Percentiles rank a stretch among this genome's conserved stretches.
Evolutionary conservation across 2,888 invertebrate genomes (phyloP).

Genomic region (Peribatodes rhomboidaria): DNA sequence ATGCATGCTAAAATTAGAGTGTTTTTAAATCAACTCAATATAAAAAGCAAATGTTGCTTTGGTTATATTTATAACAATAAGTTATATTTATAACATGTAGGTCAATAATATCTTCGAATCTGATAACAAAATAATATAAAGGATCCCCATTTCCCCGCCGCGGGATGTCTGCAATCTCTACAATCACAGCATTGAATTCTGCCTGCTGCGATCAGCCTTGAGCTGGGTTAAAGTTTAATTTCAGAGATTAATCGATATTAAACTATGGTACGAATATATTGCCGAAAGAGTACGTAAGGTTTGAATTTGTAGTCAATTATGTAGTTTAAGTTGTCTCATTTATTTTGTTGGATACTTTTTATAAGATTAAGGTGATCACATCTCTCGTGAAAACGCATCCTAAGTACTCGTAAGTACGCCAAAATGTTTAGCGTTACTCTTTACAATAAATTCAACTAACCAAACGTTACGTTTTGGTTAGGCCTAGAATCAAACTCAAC

Average conservation of each 20-base stretch:
- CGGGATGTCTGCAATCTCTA: slow-evolving; percentile 56
- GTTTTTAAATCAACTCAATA: background rate
- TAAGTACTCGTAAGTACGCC: no score
- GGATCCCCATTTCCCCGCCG: slow-evolving; percentile 50
- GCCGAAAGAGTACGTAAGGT: no score
- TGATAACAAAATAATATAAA: slow-evolving; percentile 19
- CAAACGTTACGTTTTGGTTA: no score
- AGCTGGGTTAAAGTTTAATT: slow-evolving; percentile 63
- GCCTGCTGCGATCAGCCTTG: slow-evolving; percentile 50
- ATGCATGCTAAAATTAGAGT: no score
- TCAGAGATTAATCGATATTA: slow-evolving; percentile 52
- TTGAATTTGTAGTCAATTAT: no score
- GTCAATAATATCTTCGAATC: slow-evolving; percentile 15
- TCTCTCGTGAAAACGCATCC: no score
- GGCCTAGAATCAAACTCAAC: no score
- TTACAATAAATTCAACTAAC: no score
- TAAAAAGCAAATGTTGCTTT: background rate
- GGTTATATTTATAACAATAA: background rate
- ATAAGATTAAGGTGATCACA: no score
- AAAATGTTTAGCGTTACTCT: no score
- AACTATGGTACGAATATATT: background rate
- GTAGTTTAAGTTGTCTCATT: no score
- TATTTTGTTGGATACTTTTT: no score
- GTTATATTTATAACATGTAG: slow-evolving; percentile 30
- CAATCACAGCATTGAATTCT: slow-evolving; percentile 65